Base-by-base conservation (phyloP, 1,140 invertebrate genomes). In the Drosophila arizonae region DNA sequence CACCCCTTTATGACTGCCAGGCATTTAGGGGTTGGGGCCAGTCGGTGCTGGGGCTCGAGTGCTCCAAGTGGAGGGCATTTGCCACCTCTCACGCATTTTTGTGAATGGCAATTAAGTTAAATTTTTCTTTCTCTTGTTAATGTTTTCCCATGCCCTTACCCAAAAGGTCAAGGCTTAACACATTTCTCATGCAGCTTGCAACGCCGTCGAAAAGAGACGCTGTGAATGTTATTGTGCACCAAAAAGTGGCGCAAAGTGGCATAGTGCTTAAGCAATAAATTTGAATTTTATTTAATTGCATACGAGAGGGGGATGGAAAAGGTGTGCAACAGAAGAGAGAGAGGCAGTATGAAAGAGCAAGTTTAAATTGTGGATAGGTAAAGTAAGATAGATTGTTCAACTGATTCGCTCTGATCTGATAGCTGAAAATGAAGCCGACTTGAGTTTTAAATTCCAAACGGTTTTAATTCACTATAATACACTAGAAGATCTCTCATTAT, bases 101-200 rank as follows among this genome's bases (percentile, higher is more conserved):
- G 61, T 55, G 56, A 57, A 79, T 86, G 81, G 82, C 81, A 86
- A 86, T 86, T 86, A 86, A 86, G 81, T 86, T 86, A 86, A 79
- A 86, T 87, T 81, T 86, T 84, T 85, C 82, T 81, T 70, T 71
- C 78, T 77, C 81, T 82, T 87, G 81, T 86, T 86, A 86, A 86
- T 86, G 81, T 81, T 65, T 63, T 67, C 0, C 52, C 39, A 68
- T 74, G 65, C 70, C 64, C 64, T 68, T 43, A 33, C 41, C 39
- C 24, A 39, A 6, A 8, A 30, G 41, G 48, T 46, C 41, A 30
- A 50, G 48, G 21, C 50, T n/a, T 41, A 39, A 39, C 43, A 51
- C 55, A 60, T 60, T 72, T 72, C 63, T 66, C 63, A 72, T 66
- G 63, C 48, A 57, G 54, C 36, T 60, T 72, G 69, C 52, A 65